These are phyloP conservation scores for Zaprionus inermis DNA, from an alignment of 1,140 invertebrate species.

Conservation along the genomic window DNA sequence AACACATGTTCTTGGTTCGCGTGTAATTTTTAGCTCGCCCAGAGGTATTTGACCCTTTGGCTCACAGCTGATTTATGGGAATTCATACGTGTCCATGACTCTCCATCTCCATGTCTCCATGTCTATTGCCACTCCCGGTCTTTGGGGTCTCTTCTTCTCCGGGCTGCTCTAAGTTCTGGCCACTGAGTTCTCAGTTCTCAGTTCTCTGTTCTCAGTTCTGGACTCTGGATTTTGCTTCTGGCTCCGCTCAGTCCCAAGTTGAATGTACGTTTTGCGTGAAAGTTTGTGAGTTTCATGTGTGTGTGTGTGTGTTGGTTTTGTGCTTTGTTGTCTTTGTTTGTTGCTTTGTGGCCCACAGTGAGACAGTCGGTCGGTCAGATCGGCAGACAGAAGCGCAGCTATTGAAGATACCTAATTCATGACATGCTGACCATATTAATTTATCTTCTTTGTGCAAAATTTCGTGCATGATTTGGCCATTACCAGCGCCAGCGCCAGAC, in stretches of 20 bases:
- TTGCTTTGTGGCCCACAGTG: slow-evolving; percentile 56
- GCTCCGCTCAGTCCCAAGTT: slow-evolving; percentile 29
- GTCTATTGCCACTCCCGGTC: slow-evolving; percentile 53
- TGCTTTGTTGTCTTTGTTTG: slow-evolving; percentile 62
- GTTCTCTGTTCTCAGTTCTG: slow-evolving; percentile 38
- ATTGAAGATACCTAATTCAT: slow-evolving; percentile 81
- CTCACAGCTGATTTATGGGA: slow-evolving; percentile 83
- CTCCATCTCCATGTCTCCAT: slow-evolving; percentile 24
- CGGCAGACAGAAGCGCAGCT: slow-evolving; percentile 49
- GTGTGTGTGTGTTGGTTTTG: slow-evolving; percentile 39
- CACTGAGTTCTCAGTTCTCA: slow-evolving; percentile 16
- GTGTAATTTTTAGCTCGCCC: slow-evolving; percentile 79
- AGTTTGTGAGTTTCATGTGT: slow-evolving; percentile 60
- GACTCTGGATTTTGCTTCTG: slow-evolving; percentile 42
- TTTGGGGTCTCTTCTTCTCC: slow-evolving; percentile 15
- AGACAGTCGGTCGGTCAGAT: slow-evolving; percentile 10
- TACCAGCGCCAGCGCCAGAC: slow-evolving; percentile 44
- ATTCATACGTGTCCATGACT: slow-evolving; percentile 75
- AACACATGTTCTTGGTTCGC: slow-evolving; percentile 74
- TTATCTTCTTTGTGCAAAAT: slow-evolving; percentile 83
- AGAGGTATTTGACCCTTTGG: slow-evolving; percentile 82
- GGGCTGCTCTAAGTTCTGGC: slow-evolving; percentile 16
- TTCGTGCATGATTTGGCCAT: slow-evolving; percentile 83
- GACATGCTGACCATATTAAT: slow-evolving; percentile 84
- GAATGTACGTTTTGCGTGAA: slow-evolving; percentile 81